Percentiles rank a stretch among this genome's conserved stretches.
These are phyloP conservation scores for Thecocarcelia acutangulata DNA, from an alignment of 2,888 invertebrate species.

Conservation along the genomic window DNA sequence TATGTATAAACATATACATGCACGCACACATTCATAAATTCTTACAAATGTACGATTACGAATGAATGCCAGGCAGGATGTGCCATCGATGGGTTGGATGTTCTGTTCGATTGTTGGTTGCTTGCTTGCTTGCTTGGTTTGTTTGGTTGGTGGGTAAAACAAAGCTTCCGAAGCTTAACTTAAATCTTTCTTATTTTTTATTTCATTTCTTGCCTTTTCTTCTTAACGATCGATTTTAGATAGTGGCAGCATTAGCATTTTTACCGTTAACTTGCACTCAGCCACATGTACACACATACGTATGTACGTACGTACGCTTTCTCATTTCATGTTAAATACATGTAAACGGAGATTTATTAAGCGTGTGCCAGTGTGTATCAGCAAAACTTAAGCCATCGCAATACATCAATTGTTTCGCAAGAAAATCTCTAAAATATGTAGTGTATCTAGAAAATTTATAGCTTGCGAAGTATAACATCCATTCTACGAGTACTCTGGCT, in stretches of 20 bases:
- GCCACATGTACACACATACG: too few relatives aligned
- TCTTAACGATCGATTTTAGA: conserved; percentile 65
- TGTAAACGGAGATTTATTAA: conserved; percentile 50
- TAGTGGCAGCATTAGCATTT: conserved; percentile 65
- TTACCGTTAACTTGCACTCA: conserved; percentile 58
- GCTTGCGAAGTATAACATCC: conserved; percentile 44
- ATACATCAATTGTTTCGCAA: conserved; percentile 61
- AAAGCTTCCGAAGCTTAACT: conserved; percentile 67
- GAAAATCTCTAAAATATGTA: conserved; percentile 37
- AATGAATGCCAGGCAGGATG: conserved; percentile 52
- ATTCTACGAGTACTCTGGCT: conserved; percentile 38
- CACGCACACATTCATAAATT: not conserved
- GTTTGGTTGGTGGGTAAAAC: conserved; percentile 29
- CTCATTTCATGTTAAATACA: conserved; percentile 30
- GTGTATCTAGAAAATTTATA: conserved; percentile 59
- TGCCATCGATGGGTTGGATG: conserved; percentile 33
- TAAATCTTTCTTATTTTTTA: conserved; percentile 33
- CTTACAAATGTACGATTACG: not conserved
- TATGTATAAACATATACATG: too few relatives aligned
- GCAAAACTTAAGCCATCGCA: conserved; percentile 36
- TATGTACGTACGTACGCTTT: not conserved
- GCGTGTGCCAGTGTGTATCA: not conserved
- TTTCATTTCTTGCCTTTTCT: conserved; percentile 36
- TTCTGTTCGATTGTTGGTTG: not conserved
- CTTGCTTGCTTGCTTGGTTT: not conserved